Percentiles rank a stretch among this genome's conserved stretches.
phyloP scores from a whole-genome alignment of 2,888 invertebrate species.

The Zele albiditarsus region DNA sequence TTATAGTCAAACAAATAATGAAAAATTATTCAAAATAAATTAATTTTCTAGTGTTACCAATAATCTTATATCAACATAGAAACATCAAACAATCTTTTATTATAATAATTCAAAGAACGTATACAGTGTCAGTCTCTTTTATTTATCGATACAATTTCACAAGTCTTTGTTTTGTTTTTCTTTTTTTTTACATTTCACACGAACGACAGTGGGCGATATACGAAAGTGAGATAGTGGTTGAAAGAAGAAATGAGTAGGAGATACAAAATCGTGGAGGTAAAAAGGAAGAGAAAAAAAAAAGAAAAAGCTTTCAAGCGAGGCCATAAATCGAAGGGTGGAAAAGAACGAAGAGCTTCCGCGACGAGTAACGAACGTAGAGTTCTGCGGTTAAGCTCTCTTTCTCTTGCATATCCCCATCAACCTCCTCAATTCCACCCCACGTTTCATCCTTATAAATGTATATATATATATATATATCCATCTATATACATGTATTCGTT shows the following conservation, averaged over 20 bases:
- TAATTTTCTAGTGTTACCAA: too few species aligned
- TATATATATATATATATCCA: not conserved
- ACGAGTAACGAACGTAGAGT: constrained; percentile 34
- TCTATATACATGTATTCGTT: not conserved
- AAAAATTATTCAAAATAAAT: too few species aligned
- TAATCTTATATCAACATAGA: too few species aligned
- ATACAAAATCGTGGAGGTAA: not conserved
- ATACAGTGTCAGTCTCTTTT: not conserved
- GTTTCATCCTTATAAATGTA: not conserved
- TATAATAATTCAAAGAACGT: too few species aligned
- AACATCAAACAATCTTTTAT: too few species aligned
- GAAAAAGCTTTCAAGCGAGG: constrained; percentile 49
- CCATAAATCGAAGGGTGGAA: constrained; percentile 53
- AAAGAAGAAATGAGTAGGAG: not conserved
- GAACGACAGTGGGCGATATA: not conserved
- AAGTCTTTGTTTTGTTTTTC: not conserved
- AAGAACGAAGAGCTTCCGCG: constrained; percentile 43
- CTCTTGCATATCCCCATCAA: not conserved
- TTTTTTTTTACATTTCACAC: not conserved
- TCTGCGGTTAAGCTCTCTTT: constrained; percentile 36
- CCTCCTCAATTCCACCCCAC: not conserved
- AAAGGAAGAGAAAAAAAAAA: not conserved
- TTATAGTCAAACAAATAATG: too few species aligned
- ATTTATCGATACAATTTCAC: too few species aligned
- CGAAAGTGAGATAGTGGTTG: not conserved